Evolutionary conservation across 1,140 invertebrate genomes (phyloP), one percentile per base, ranked within the genome.

Genomic region (Pseudomyrmex concolor): DNA sequence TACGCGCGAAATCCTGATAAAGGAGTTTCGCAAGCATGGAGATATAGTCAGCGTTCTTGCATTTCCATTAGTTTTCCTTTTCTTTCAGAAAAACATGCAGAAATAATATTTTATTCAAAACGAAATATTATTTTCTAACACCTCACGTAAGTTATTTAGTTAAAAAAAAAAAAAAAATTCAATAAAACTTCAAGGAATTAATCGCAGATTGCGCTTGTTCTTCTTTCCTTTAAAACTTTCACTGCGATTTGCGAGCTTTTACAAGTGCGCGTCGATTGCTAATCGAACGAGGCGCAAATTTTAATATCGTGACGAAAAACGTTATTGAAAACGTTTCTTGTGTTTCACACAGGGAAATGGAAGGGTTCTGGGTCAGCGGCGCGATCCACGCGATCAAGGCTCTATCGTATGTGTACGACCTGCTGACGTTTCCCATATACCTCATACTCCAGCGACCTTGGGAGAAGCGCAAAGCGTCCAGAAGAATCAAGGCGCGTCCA

Each of bases 381-480:
- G 96, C 96, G 83, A 95, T 97, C 87, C 95, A 95, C 59, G 96
- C 97, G 72, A 96, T 98, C 85, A 97, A 96, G 92, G 96, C 96
- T 22, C 93, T 98, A 68, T 96, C 97, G 76, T 96, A 97, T 90
- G 95, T 98, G 73, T 99, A 97, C 94, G 98, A 99, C 93, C 95
- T 99, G 84, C 94, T 99, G 87, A 98, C 98, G 64, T 97, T 98
- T 93, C 97, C 98, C 55, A 95, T 98, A 1, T 99, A 99, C 94
- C 95, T 98, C 86, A 94, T 98, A 48, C 94, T 98, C 70, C 98
- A 99, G 92, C 95, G 96, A 87, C 98, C 98, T 73, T 99, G 98
- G 97, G 96, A 96, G 91, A 96, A 96, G 88, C 95, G 96, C 72
- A 95, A 96, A 74, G 95, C 96, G 45, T 97, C 97, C 5, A 94